phyloP scores from a whole-genome alignment of 2,888 invertebrate genomes.

The Caenorhabditis sp. region DNA sequence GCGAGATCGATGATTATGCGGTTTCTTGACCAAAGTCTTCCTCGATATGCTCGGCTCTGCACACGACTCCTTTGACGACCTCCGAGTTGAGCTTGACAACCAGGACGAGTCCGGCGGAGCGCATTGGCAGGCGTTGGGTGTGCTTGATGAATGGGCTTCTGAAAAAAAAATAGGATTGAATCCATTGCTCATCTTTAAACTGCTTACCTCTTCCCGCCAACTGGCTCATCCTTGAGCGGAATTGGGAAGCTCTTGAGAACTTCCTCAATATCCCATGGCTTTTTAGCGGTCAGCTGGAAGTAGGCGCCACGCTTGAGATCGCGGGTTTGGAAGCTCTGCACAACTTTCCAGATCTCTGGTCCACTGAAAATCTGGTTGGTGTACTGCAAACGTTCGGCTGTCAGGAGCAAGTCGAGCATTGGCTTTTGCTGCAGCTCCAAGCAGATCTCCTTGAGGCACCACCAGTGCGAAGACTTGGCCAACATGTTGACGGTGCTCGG shows the following conservation, averaged over 20 bases:
- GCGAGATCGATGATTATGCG: neutral
- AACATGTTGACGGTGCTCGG: slow-evolving; percentile 11
- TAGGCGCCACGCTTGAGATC: neutral
- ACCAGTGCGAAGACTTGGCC: slow-evolving; percentile 24
- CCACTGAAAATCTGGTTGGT: slow-evolving; percentile 6
- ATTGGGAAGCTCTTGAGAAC: neutral
- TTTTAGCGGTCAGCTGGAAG: slow-evolving; percentile 13
- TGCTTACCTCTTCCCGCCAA: slow-evolving; percentile 12
- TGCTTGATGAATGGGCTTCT: slow-evolving; percentile 18
- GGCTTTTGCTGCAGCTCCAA: slow-evolving; percentile 22
- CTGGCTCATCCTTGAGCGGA: neutral
- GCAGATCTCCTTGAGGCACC: slow-evolving; percentile 28
- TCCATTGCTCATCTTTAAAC: neutral
- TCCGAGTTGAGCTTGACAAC: slow-evolving; percentile 15
- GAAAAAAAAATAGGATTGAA: neutral
- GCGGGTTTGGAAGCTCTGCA: slow-evolving; percentile 19
- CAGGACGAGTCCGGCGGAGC: neutral
- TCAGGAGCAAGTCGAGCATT: slow-evolving; percentile 34
- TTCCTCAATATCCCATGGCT: slow-evolving; percentile 15
- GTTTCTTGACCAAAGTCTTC: slow-evolving; percentile 13
- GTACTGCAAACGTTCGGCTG: neutral
- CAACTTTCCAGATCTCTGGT: slow-evolving; percentile 25
- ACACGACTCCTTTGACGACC: slow-evolving; percentile 4
- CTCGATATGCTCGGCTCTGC: slow-evolving; percentile 5
- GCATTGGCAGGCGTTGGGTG: slow-evolving; percentile 7